These are phyloP conservation scores for Tyto alba DNA, from an alignment of 2,113 vertebrate species.

Conservation along the genomic window DNA sequence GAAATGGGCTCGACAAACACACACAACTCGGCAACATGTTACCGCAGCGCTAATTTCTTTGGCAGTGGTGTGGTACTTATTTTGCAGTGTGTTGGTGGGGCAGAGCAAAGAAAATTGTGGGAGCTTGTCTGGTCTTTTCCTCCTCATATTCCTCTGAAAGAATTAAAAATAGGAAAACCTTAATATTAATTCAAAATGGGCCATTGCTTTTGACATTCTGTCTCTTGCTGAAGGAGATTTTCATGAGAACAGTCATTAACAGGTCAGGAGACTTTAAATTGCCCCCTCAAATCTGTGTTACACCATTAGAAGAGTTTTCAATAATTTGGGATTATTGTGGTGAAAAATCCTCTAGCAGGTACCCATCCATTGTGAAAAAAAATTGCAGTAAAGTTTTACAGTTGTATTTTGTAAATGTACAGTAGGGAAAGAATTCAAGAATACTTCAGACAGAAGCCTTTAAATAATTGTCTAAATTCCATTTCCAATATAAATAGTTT, in stretches of 20 bases:
- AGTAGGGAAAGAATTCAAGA: not conserved
- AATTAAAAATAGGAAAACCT: conserved; percentile 35
- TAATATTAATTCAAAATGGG: conserved; percentile 45
- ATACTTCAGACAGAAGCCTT: not conserved
- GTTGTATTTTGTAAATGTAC: not conserved
- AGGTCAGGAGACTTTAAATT: conserved; percentile 58
- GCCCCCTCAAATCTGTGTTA: not conserved
- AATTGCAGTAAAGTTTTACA: not conserved
- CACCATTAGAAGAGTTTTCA: conserved; percentile 29
- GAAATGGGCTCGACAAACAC: not conserved
- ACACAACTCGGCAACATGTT: not conserved
- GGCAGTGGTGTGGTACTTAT: not conserved
- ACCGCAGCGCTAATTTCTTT: conserved; percentile 2
- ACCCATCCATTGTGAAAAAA: not conserved
- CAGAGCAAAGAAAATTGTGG: conserved; percentile 17
- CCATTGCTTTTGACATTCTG: conserved; percentile 48
- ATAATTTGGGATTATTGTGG: not conserved
- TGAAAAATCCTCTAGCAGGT: not conserved
- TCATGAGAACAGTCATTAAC: conserved; percentile 44
- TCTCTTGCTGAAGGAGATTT: conserved; percentile 35
- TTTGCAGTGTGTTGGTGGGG: not conserved
- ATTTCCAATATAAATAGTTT: conserved; percentile 6
- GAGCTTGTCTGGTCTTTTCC: conserved; percentile 9
- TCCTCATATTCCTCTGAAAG: conserved; percentile 51
- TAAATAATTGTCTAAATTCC: conserved; percentile 25